These are phyloP conservation scores for Penaeus japonicus DNA, from an alignment of 1,140 invertebrate species.

Conservation along the genomic window DNA sequence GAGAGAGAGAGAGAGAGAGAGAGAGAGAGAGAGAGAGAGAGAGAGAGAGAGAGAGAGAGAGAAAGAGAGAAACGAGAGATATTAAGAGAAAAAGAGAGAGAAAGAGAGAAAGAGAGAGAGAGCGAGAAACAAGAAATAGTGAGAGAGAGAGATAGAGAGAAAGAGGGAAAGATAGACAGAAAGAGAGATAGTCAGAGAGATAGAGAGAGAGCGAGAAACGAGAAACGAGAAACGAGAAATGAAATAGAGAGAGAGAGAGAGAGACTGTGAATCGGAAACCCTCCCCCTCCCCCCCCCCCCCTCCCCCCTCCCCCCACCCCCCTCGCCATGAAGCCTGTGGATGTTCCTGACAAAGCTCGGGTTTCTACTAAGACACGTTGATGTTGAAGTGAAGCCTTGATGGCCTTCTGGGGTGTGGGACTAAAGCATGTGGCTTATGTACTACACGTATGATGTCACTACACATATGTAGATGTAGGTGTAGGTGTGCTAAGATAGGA, in stretches of 20 bases:
- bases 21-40: not conserved
- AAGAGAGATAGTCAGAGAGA: not conserved
- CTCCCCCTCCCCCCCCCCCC: not conserved
- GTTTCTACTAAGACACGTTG: too few species aligned
- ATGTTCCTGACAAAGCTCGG: too few species aligned
- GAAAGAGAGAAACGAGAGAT: not conserved
- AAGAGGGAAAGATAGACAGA: constrained; percentile 29
- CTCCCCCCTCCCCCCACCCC: too few species aligned
- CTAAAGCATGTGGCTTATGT: too few species aligned
- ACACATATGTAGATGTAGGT: too few species aligned
- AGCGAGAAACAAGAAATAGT: too few species aligned
- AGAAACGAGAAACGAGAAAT: not conserved
- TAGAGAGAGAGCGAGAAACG: not conserved
- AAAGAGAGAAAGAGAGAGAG: constrained; percentile 16
- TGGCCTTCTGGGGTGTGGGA: too few species aligned
- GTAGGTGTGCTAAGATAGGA: too few species aligned
- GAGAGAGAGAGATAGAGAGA: constrained; percentile 24
- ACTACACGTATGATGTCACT: too few species aligned
- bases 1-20: not conserved
- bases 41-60: not conserved
- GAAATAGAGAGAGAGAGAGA: not conserved
- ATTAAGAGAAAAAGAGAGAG: not conserved
- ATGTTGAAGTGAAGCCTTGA: too few species aligned
- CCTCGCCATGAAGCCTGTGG: too few species aligned
- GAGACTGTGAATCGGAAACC: not conserved